Evolutionary conservation across 2,113 vertebrate species (phyloP), one percentile per base, ranked within the genome.

Genomic region (Elachura formosa): DNA sequence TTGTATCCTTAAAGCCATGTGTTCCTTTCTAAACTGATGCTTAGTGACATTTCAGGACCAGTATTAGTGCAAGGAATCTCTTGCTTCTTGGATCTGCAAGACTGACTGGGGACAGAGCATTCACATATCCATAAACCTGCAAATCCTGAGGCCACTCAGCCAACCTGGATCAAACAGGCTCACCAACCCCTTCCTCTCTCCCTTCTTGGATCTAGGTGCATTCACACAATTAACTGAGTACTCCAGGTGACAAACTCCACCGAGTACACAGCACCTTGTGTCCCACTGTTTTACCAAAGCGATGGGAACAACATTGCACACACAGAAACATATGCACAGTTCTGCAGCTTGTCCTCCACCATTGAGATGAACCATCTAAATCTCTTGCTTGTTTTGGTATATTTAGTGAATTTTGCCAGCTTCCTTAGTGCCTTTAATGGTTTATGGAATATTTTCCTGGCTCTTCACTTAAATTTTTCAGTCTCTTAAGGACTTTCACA

Each of bases 1-100:
- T 6, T 0, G 0, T 24, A 28, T 40, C 31, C 36, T 52, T 64
- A 83, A 87, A 51, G 69, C 12, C 34, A 11, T 0, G 0, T 10
- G 13, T 78, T 56, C 64, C n/a, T 34, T 81, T 61, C 78, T 64
- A 72, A 87, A 52, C 33, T 0, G 0, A 68, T 38, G 58, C 26
- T 82, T 21, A 46, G 40, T 1, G 11, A 74, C 38, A 49, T 46
- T 89, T 75, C 74, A 80, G 68, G 34, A 48, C 34, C 63, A 79
- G 56, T 29, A 7, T 31, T 46, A 81, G 34, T 33, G 55, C 63
- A 67, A 58, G 38, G 43, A 72, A 67, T n/a, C 26, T 76, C 41
- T 46, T 62, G 72, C 41, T 79, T 45, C 58, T 64, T 43, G 29
- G 33, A 62, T 51, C 80, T 63, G 29, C 1, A 2, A 21, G 6